Conservation (phyloP, 2,888 invertebrate species). For the Cantharis lateralis region DNA sequence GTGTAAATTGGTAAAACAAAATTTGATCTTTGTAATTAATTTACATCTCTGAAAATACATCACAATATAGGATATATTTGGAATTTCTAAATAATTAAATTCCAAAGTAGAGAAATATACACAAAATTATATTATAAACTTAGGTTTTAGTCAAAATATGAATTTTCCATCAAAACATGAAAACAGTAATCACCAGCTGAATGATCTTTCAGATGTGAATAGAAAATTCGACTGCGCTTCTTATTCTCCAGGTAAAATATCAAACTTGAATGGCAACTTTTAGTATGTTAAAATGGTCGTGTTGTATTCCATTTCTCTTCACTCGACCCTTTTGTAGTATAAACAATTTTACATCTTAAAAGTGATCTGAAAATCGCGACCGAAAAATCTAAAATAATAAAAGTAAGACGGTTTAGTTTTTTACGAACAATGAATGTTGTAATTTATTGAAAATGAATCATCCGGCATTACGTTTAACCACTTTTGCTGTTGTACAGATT, state of each 20-base stretch:
- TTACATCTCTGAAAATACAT: too few species aligned
- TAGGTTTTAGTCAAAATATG: not conserved
- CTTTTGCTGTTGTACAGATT: not conserved
- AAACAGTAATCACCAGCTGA: not conserved
- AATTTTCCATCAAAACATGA: not conserved
- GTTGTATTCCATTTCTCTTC: not conserved
- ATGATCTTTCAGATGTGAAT: not conserved
- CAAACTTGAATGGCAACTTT: not conserved
- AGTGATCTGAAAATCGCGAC: not conserved
- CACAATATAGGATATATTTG: not conserved
- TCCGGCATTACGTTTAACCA: not conserved
- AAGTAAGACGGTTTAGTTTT: not conserved
- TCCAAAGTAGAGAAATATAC: not conserved
- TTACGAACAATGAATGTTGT: too few species aligned
- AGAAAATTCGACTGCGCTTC: not conserved
- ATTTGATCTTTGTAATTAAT: too few species aligned
- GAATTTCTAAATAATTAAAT: not conserved
- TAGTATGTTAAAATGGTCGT: not conserved
- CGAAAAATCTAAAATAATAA: not conserved
- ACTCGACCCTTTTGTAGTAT: not conserved
- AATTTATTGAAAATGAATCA: not conserved
- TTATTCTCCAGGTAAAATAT: not conserved
- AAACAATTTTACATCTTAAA: not conserved
- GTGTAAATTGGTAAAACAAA: too few species aligned
- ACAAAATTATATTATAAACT: not conserved